A percentile compares a stretch with the other conserved stretches of the same genome.
Evolutionary conservation across 2,113 vertebrate genomes (phyloP).

Genomic region (Ptilonorhynchus violaceus): DNA sequence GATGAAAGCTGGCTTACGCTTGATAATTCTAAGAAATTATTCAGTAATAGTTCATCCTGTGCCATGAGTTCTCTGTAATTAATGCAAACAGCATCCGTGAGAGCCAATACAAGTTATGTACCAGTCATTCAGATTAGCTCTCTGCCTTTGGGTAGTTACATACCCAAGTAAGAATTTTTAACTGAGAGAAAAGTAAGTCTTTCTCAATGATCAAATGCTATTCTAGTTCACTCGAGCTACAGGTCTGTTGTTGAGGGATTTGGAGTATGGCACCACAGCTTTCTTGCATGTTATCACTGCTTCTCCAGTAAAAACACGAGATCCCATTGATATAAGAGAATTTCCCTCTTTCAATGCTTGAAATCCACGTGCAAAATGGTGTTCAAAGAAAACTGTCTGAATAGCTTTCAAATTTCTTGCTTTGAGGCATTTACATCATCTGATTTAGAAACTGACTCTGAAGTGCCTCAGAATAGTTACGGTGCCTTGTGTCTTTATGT

Average conservation of each 20-base stretch:
- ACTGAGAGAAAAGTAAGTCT: neutral
- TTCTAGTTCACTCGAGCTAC: neutral
- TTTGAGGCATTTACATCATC: neutral
- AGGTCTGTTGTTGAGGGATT: neutral
- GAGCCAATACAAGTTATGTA: neutral
- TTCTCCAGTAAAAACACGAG: neutral
- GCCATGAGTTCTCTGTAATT: neutral
- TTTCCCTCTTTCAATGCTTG: neutral
- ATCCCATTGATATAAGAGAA: neutral
- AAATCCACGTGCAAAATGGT: neutral
- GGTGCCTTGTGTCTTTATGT: neutral
- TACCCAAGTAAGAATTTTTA: neutral
- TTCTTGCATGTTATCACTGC: neutral
- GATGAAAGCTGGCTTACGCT: neutral
- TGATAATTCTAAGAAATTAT: slow-evolving; percentile 19
- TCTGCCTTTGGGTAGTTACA: neutral
- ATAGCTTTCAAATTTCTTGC: neutral
- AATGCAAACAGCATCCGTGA: neutral
- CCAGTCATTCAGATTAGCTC: neutral
- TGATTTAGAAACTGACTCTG: neutral
- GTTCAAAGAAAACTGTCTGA: neutral
- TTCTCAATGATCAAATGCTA: neutral
- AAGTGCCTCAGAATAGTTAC: neutral
- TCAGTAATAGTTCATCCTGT: neutral
- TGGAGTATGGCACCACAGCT: neutral